A percentile compares a stretch with the other conserved stretches of the same genome.
phyloP scores from a whole-genome alignment of 2,797 vertebrate species.

The Cyprinodon diabolis region DNA sequence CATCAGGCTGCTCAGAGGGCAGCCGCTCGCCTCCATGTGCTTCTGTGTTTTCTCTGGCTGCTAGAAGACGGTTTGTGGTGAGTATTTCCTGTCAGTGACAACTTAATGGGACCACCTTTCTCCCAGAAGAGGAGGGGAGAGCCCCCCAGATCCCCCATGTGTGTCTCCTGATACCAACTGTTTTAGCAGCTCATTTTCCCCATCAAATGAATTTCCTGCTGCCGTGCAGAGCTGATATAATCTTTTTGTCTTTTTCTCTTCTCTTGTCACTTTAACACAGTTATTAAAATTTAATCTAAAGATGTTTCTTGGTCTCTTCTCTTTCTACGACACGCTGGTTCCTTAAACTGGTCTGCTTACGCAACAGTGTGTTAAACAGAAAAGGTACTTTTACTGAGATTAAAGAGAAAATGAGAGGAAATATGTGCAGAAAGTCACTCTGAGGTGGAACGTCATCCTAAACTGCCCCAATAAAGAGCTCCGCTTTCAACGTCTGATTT shows the following conservation, averaged over 20 bases:
- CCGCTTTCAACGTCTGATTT: neutral
- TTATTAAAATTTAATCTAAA: neutral
- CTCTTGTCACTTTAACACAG: neutral
- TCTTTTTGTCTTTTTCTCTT: neutral
- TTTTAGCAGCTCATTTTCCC: slow-evolving; percentile 1
- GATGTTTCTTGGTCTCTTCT: neutral
- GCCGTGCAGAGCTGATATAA: neutral
- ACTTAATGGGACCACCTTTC: slow-evolving; percentile 64
- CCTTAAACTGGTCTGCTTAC: neutral
- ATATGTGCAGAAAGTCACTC: neutral
- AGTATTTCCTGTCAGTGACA: slow-evolving; percentile 70
- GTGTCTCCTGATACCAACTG: slow-evolving; percentile 37
- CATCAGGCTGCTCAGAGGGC: slow-evolving; percentile 13
- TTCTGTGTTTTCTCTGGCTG: slow-evolving; percentile 44
- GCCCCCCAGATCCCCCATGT: slow-evolving; percentile 18
- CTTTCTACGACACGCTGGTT: neutral
- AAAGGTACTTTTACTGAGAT: neutral
- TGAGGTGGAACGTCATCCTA: neutral
- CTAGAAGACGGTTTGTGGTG: slow-evolving; percentile 65
- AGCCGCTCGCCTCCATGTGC: slow-evolving; percentile 28
- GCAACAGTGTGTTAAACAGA: neutral
- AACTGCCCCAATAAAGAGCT: neutral
- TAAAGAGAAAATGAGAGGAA: neutral
- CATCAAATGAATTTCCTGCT: neutral
- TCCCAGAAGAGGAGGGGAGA: slow-evolving; percentile 54